These are phyloP conservation scores for Drosophila aldrichi DNA, from an alignment of 2,888 invertebrate genomes.

Conservation along the genomic window DNA sequence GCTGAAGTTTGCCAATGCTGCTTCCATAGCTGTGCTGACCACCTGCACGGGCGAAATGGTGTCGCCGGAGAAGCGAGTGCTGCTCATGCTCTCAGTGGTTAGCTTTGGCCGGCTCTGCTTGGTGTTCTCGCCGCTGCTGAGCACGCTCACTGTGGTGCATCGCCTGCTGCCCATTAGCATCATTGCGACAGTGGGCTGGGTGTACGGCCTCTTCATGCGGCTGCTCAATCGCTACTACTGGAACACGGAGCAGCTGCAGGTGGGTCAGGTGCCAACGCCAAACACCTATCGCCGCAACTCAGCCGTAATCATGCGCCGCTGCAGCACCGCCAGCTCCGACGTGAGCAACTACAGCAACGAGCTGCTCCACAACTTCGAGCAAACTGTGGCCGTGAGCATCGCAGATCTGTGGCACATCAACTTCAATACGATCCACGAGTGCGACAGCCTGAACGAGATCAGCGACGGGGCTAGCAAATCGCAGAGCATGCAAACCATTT, in stretches of 20 bases:
- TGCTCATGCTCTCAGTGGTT: constrained; percentile 80
- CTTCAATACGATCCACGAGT: constrained; percentile 61
- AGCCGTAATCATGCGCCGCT: constrained; percentile 70
- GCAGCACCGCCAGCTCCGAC: constrained; percentile 73
- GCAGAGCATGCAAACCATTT: constrained; percentile 58
- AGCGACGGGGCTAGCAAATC: constrained; percentile 30
- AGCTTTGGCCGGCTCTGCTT: constrained; percentile 82
- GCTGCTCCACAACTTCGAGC: constrained; percentile 56
- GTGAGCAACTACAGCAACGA: constrained; percentile 58
- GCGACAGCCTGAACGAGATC: constrained; percentile 36
- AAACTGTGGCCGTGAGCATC: constrained; percentile 76
- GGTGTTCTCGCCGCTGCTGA: constrained; percentile 79
- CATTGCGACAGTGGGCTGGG: constrained; percentile 80
- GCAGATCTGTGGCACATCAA: constrained; percentile 81
- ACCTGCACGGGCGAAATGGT: constrained; percentile 85
- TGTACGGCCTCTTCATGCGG: constrained; percentile 81
- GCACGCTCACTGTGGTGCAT: constrained; percentile 77
- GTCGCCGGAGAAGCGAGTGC: constrained; percentile 69
- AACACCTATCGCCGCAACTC: constrained; percentile 80
- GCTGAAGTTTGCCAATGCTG: constrained; percentile 84
- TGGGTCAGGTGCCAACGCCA: constrained; percentile 79
- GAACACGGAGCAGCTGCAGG: constrained; percentile 77
- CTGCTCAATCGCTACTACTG: constrained; percentile 82
- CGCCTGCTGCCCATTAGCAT: constrained; percentile 81
- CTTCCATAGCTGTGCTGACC: constrained; percentile 83